These are phyloP conservation scores for Cotesia typhae DNA, from an alignment of 1,140 invertebrate species.

Conservation along the genomic window DNA sequence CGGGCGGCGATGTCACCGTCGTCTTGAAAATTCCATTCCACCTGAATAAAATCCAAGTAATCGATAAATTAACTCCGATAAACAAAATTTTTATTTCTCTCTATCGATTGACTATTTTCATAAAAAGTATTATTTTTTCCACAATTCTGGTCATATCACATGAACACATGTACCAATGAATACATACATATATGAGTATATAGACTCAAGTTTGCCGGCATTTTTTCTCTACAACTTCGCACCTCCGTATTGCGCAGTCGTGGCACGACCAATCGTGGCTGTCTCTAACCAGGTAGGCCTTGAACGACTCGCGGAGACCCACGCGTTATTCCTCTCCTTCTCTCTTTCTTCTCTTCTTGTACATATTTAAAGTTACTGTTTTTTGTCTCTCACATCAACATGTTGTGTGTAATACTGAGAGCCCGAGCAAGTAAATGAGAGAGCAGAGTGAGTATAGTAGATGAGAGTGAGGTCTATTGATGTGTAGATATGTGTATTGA, in stretches of 20 bases:
- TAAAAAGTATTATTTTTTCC: not conserved
- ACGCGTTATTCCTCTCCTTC: constrained; percentile 37
- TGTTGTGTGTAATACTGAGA: not conserved
- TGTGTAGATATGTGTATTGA: too few species aligned
- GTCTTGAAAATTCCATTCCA: too few species aligned
- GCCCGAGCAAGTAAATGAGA: too few species aligned
- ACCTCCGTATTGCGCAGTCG: constrained; percentile 45
- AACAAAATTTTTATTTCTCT: not conserved
- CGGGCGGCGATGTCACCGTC: constrained; percentile 5
- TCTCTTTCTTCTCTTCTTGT: constrained; percentile 12
- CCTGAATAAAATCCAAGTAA: not conserved
- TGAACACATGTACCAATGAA: too few species aligned
- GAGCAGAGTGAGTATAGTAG: too few species aligned
- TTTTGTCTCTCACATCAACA: constrained; percentile 14
- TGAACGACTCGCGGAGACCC: constrained; percentile 41
- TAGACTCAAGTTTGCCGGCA: constrained; percentile 26
- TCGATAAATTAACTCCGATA: constrained; percentile 17
- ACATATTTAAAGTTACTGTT: too few species aligned
- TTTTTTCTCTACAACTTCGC: constrained; percentile 40
- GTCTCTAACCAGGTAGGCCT: constrained; percentile 44
- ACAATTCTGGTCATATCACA: too few species aligned
- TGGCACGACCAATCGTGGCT: constrained; percentile 36
- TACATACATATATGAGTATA: not conserved
- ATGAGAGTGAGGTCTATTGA: too few species aligned
- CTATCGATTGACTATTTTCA: constrained; percentile 26